Percentiles rank a stretch among this genome's conserved stretches.
phyloP scores from a whole-genome alignment of 2,113 vertebrate species.

The Orcinus orca region DNA sequence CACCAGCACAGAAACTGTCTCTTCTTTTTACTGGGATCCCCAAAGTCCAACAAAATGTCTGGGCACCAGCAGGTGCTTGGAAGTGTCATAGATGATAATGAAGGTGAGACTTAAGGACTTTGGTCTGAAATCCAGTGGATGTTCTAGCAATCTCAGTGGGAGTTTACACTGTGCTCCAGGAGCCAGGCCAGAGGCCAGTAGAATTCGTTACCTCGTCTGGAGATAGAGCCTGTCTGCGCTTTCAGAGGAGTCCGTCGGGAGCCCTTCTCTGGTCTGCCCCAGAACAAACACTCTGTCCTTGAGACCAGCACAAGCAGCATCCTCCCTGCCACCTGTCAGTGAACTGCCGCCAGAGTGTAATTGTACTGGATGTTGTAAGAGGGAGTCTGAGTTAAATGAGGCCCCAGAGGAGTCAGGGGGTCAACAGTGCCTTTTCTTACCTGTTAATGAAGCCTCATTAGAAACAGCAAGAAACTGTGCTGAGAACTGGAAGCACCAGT shows the following conservation, averaged over 20 bases:
- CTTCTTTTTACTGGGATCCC: neutral
- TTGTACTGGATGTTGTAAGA: slow-evolving; percentile 36
- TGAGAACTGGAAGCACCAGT: neutral
- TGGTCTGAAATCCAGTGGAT: neutral
- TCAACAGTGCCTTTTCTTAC: slow-evolving; percentile 60
- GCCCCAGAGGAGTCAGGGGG: neutral
- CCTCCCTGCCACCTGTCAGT: slow-evolving; percentile 38
- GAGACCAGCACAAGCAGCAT: neutral
- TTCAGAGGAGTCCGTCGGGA: neutral
- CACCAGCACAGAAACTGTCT: neutral
- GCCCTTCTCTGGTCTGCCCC: neutral
- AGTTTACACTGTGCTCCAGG: neutral
- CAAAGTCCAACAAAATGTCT: neutral
- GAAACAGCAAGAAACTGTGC: slow-evolving; percentile 41
- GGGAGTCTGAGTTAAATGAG: slow-evolving; percentile 23
- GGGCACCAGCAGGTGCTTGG: neutral
- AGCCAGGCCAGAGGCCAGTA: neutral
- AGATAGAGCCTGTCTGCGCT: neutral
- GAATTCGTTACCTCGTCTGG: neutral
- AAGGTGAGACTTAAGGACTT: neutral
- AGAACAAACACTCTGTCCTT: slow-evolving; percentile 10
- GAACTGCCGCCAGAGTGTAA: slow-evolving; percentile 23
- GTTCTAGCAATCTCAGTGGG: neutral
- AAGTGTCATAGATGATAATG: neutral
- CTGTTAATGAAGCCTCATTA: slow-evolving; percentile 69